Percentiles rank a stretch among this genome's conserved stretches.
Conservation (phyloP, 2,888 invertebrate genomes). For the Apamea crenata region DNA sequence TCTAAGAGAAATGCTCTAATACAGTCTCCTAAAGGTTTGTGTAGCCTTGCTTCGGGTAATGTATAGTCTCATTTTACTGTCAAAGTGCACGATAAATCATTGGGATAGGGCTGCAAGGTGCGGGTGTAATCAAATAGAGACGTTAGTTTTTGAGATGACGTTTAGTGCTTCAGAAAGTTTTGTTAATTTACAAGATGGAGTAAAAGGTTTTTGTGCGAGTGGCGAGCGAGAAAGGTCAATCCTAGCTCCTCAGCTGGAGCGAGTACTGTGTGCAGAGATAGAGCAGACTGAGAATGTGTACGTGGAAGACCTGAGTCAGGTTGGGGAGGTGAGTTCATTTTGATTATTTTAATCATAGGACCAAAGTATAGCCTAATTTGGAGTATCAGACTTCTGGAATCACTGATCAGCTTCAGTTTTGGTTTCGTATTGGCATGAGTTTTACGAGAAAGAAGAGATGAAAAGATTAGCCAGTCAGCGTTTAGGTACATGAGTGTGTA, state of each 20-base stretch:
- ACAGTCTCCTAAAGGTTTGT: constrained; percentile 7
- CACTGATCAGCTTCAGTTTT: background rate
- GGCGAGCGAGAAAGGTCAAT: background rate
- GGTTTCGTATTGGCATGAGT: background rate
- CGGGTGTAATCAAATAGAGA: constrained; percentile 14
- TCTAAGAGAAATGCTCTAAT: constrained; percentile 59
- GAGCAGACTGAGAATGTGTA: too few species aligned
- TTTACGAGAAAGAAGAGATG: too few species aligned
- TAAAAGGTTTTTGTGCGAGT: background rate
- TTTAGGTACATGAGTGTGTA: background rate
- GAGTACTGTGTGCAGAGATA: constrained; percentile 97
- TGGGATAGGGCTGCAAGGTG: constrained; percentile 44
- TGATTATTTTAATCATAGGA: background rate
- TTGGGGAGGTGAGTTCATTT: constrained; percentile 94
- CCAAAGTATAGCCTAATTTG: too few species aligned
- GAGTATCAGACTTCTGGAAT: background rate
- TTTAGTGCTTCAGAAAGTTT: constrained; percentile 4
- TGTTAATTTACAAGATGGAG: background rate
- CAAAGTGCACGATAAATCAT: constrained; percentile 57
- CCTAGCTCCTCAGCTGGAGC: constrained; percentile 94
- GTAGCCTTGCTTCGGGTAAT: constrained; percentile 47
- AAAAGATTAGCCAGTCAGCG: too few species aligned
- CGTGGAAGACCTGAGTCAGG: constrained; percentile 96
- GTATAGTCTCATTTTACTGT: constrained; percentile 65
- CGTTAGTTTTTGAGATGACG: background rate